Conservation (phyloP, 2,797 vertebrate genomes). For the Ambastaia sidthimunki region DNA sequence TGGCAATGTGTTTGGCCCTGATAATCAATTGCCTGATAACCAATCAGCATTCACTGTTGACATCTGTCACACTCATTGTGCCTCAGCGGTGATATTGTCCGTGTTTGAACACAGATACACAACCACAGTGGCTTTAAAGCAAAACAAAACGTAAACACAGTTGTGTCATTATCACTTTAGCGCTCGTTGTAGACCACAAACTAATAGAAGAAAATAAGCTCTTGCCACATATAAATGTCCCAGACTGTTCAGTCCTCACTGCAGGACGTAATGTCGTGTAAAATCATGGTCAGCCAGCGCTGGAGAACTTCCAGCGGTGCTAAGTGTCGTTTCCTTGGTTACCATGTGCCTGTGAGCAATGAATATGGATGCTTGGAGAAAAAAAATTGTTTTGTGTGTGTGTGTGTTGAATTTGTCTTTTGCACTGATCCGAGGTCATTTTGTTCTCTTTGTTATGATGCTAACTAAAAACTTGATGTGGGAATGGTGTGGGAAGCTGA, state of each 20-base stretch:
- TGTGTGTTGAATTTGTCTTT: neutral
- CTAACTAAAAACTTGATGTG: neutral
- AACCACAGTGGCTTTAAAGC: neutral
- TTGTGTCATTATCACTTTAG: neutral
- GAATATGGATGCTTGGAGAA: constrained; percentile 11
- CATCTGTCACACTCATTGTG: neutral
- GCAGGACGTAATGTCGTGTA: constrained; percentile 12
- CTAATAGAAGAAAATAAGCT: neutral
- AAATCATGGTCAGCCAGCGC: constrained; percentile 19
- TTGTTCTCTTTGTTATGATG: constrained; percentile 16
- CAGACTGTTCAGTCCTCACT: constrained; percentile 1
- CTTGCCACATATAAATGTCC: neutral
- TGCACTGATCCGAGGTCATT: constrained; percentile 2
- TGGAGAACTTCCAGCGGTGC: constrained; percentile 35
- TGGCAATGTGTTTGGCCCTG: constrained; percentile 53
- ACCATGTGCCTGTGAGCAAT: constrained; percentile 58
- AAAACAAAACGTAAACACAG: constrained; percentile 4
- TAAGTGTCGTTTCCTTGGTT: constrained; percentile 65
- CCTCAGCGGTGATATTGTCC: neutral
- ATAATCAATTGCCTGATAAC: constrained; percentile 53
- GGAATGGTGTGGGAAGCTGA: neutral
- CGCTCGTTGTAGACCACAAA: neutral
- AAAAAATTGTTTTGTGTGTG: neutral
- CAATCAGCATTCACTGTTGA: constrained; percentile 3
- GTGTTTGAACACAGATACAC: constrained; percentile 3